Conservation (phyloP, 2,113 vertebrate species). For the Bagarius yarrelli region DNA sequence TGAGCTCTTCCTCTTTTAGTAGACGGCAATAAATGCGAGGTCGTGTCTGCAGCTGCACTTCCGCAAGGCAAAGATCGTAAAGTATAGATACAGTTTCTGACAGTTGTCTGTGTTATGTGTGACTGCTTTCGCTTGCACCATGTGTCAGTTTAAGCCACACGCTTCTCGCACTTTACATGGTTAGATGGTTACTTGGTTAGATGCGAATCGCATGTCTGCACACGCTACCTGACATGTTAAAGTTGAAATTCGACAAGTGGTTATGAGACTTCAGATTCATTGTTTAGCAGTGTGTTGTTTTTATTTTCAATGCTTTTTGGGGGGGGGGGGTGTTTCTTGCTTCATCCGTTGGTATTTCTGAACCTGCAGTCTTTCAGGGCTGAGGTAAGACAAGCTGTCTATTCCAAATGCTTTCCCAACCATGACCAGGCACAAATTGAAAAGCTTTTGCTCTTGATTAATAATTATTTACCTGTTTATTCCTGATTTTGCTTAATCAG, state of each 20-base stretch:
- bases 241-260: not conserved
- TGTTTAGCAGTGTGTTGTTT: not conserved
- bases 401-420: not conserved
- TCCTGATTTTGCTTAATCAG: not conserved
- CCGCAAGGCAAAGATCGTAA: not conserved
- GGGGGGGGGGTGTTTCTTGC: no score
- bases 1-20: conserved; percentile 16
- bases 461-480: not conserved
- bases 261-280: not conserved
- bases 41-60: not conserved
- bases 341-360: conserved; percentile 22
- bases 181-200: not conserved
- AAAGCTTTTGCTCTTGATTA: not conserved
- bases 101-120: not conserved
- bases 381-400: not conserved
- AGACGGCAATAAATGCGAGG: not conserved
- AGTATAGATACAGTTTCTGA: not conserved
- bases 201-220: not conserved
- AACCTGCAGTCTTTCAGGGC: not conserved
- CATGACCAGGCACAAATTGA: no score
- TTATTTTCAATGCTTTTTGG: not conserved
- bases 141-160: not conserved
- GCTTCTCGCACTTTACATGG: not conserved
- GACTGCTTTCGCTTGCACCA: not conserved
- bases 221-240: not conserved